Evolutionary conservation across 2,113 vertebrate genomes (phyloP).

Genomic region (Corythornis vintsioides): DNA sequence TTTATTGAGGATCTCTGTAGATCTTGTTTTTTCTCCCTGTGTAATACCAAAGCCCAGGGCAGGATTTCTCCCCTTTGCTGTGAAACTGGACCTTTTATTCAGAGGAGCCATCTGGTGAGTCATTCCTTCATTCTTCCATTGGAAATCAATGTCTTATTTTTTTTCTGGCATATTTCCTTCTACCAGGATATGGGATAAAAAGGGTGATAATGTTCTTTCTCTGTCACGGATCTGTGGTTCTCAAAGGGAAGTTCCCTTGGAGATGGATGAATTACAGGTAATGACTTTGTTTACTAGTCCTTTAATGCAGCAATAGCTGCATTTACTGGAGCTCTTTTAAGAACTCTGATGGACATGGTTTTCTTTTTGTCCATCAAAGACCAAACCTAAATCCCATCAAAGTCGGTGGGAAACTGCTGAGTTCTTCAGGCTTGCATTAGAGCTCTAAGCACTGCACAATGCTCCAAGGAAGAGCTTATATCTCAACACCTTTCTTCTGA

Average conservation of each 20-base stretch:
- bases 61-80: background rate
- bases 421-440: background rate
- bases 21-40: background rate
- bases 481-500: background rate
- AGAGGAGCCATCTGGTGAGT: background rate
- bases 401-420: background rate
- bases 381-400: background rate
- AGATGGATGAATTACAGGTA: slow-evolving; percentile 36
- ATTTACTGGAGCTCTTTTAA: background rate
- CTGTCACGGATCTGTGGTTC: slow-evolving; percentile 26
- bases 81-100: background rate
- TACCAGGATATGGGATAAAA: slow-evolving; percentile 18
- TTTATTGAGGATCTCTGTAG: background rate
- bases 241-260: background rate
- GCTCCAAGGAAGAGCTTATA: background rate
- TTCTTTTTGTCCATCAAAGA: background rate
- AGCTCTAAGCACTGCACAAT: background rate
- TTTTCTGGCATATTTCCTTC: slow-evolving; percentile 9
- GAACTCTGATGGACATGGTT: background rate
- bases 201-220: slow-evolving; percentile 26
- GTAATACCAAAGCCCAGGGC: background rate
- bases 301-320: slow-evolving; percentile 20
- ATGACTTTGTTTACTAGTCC: slow-evolving; percentile 60
- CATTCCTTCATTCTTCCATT: background rate
- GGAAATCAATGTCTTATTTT: slow-evolving; percentile 2